These are phyloP conservation scores for Acanthosepion pharaonis DNA, from an alignment of 2,888 invertebrate genomes.

Conservation along the genomic window DNA sequence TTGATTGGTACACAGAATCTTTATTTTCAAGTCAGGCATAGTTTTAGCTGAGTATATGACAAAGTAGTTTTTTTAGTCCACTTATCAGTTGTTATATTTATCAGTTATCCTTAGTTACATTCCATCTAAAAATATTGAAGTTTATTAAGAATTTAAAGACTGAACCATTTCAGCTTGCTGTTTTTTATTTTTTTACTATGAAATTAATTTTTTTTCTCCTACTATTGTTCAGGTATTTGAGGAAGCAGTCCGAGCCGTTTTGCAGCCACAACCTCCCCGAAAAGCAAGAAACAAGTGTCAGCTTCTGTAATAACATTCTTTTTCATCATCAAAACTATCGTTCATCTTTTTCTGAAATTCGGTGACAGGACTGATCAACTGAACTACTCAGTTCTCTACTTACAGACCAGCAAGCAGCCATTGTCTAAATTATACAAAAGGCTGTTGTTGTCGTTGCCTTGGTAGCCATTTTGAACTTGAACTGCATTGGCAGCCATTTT, in stretches of 20 bases:
- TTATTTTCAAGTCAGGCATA: too few relatives aligned
- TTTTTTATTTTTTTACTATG: background rate
- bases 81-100: too few relatives aligned
- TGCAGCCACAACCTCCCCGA: constrained; percentile 96
- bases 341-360: constrained; percentile 45
- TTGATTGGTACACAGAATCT: too few relatives aligned
- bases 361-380: constrained; percentile 43
- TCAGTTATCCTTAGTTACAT: background rate
- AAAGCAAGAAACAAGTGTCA: constrained; percentile 79
- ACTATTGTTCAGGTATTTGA: constrained; percentile 88
- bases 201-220: background rate
- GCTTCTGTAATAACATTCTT: constrained; percentile 62
- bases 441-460: constrained; percentile 39
- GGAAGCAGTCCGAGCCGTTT: constrained; percentile 96
- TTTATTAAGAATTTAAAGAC: background rate
- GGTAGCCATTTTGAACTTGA: constrained; percentile 34
- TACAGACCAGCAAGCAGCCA: constrained; percentile 40
- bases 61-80: too few relatives aligned
- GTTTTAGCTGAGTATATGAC: too few relatives aligned
- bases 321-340: constrained; percentile 45
- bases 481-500: constrained; percentile 43
- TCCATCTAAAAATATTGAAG: background rate
- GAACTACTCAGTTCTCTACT: constrained; percentile 43
- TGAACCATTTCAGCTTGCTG: background rate
- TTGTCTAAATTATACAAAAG: constrained; percentile 24